A percentile compares a stretch with the other conserved stretches of the same genome.
These are phyloP conservation scores for Drosophila grimshawi DNA, from an alignment of 1,140 invertebrate species.

Conservation along the genomic window DNA sequence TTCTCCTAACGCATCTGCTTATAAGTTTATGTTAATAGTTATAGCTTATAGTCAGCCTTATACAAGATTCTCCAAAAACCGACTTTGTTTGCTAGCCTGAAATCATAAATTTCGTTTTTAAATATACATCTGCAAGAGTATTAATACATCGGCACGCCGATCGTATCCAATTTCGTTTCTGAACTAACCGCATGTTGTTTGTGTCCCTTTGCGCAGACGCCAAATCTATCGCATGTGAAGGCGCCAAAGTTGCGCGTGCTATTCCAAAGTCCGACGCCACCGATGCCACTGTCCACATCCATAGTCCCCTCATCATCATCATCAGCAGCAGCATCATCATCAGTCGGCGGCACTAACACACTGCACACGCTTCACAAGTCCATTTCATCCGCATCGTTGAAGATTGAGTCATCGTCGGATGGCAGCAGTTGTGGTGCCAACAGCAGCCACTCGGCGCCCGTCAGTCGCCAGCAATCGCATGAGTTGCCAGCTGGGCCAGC, in stretches of 20 bases:
- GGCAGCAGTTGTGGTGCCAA: slow-evolving; percentile 52
- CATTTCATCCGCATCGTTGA: slow-evolving; percentile 78
- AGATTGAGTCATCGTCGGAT: slow-evolving; percentile 63
- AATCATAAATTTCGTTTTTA: too few species aligned
- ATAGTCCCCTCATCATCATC: slow-evolving; percentile 48
- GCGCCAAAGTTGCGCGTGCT: slow-evolving; percentile 77
- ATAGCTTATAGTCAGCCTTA: too few species aligned
- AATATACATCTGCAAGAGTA: neutral
- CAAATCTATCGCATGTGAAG: slow-evolving; percentile 73
- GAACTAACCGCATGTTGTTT: slow-evolving; percentile 69
- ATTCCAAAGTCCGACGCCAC: slow-evolving; percentile 77
- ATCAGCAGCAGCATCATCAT: neutral
- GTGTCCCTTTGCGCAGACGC: slow-evolving; percentile 61
- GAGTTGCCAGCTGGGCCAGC: slow-evolving; percentile 29
- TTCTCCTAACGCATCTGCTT: too few species aligned
- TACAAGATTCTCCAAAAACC: too few species aligned
- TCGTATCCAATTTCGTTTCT: slow-evolving; percentile 5
- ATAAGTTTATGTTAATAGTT: too few species aligned
- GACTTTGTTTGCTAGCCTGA: too few species aligned
- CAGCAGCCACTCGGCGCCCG: slow-evolving; percentile 66
- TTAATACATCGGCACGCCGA: neutral
- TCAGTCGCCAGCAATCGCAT: slow-evolving; percentile 73
- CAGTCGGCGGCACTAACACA: slow-evolving; percentile 46
- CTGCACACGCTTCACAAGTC: slow-evolving; percentile 77
- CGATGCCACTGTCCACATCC: slow-evolving; percentile 39